These are phyloP conservation scores for Onychomys torridus DNA, from an alignment of 2,797 vertebrate species.

Conservation along the genomic window DNA sequence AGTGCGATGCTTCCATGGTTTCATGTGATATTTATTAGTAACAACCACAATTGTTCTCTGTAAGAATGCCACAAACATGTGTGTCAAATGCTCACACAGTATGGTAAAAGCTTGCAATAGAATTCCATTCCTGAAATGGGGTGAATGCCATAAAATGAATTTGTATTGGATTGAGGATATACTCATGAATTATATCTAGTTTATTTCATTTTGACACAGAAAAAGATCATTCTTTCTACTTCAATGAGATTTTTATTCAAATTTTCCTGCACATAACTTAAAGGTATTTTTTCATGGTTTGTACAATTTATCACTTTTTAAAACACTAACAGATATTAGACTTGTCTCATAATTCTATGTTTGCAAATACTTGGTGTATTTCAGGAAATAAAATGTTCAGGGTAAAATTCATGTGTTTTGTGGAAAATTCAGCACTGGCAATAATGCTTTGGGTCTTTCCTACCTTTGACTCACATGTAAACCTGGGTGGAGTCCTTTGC, in stretches of 20 bases:
- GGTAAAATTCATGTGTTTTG: not conserved
- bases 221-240: slow-evolving; percentile 47
- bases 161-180: not conserved
- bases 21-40: not conserved
- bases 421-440: not conserved
- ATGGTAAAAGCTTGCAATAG: not conserved
- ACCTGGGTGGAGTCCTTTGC: rapidly evolving
- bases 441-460: not conserved
- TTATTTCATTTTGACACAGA: slow-evolving; percentile 5
- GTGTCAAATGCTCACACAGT: not conserved
- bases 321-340: not conserved
- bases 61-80: not conserved
- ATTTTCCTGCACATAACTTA: not conserved
- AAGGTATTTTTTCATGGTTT: slow-evolving; percentile 50
- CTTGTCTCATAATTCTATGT: not conserved
- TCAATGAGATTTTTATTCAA: slow-evolving; percentile 35
- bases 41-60: not conserved
- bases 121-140: not conserved
- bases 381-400: not conserved
- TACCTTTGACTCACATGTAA: not conserved
- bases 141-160: not conserved
- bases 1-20: not conserved
- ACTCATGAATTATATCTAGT: not conserved
- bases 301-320: slow-evolving; percentile 10
- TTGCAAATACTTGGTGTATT: not conserved